phyloP scores from a whole-genome alignment of 2,888 invertebrate species.

The Drosophila borealis region DNA sequence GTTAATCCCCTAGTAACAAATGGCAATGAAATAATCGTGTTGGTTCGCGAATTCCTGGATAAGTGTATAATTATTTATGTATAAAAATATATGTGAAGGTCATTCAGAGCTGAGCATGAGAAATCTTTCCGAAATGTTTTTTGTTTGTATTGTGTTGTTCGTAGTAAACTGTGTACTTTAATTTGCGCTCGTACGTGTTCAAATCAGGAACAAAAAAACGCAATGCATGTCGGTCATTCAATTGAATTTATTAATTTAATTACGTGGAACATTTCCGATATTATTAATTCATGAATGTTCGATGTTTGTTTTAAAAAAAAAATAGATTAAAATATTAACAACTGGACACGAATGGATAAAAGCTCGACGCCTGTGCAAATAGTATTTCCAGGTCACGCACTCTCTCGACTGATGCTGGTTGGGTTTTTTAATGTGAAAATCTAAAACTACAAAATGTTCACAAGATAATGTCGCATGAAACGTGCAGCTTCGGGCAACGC shows the following conservation, averaged over 20 bases:
- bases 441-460: conserved; percentile 25
- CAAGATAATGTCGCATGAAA: conserved; percentile 38
- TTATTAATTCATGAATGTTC: neutral
- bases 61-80: no score
- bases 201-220: no score
- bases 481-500: conserved; percentile 30
- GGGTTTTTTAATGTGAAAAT: neutral
- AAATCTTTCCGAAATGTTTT: no score
- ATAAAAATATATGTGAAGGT: no score
- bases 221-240: neutral
- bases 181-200: no score
- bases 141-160: no score
- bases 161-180: no score
- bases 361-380: neutral
- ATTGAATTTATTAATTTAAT: neutral
- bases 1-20: no score
- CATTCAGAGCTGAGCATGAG: no score
- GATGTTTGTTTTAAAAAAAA: neutral
- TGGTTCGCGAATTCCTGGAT: no score
- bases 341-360: neutral
- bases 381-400: neutral
- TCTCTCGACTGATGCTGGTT: neutral
- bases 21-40: no score
- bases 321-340: neutral
- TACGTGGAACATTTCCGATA: neutral